Evolutionary conservation across 1,140 invertebrate genomes (phyloP).

Genomic region (Acromyrmex charruanus): DNA sequence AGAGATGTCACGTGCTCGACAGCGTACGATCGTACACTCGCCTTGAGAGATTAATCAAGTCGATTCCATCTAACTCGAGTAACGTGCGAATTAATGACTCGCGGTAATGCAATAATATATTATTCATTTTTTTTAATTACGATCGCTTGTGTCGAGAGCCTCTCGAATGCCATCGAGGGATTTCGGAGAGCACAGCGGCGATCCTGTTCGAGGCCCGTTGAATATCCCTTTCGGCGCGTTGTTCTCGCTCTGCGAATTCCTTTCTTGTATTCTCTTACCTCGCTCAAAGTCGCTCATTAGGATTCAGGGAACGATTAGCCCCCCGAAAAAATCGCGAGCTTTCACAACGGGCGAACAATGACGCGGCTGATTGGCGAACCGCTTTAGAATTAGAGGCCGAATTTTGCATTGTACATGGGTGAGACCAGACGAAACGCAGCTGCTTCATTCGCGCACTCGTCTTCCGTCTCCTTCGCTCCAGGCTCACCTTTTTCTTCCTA

Average conservation of each 20-base stretch:
- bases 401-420: slow-evolving; percentile 74
- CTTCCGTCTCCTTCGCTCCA: slow-evolving; percentile 56
- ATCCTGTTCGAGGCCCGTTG: slow-evolving; percentile 6
- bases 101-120: slow-evolving; percentile 11
- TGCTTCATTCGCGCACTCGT: slow-evolving; percentile 61
- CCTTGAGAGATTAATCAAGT: slow-evolving; percentile 17
- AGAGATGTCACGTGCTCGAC: not conserved
- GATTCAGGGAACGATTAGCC: slow-evolving; percentile 73
- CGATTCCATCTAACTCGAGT: not conserved
- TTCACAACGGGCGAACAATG: slow-evolving; percentile 77
- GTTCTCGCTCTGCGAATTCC: slow-evolving; percentile 14
- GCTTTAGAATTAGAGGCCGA: slow-evolving; percentile 80
- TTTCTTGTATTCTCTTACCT: slow-evolving; percentile 39
- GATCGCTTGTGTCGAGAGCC: not conserved
- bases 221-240: slow-evolving; percentile 25
- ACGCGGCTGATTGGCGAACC: slow-evolving; percentile 78
- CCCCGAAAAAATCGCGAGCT: slow-evolving; percentile 71
- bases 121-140: slow-evolving; percentile 41
- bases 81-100: slow-evolving; percentile 17
- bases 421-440: slow-evolving; percentile 73
- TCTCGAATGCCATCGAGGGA: not conserved
- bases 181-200: not conserved
- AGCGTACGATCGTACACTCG: not conserved
- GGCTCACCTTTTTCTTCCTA: not conserved
- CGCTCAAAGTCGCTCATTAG: slow-evolving; percentile 71